Evolutionary conservation across 2,113 vertebrate species (phyloP).

Genomic region (Dascyllus trimaculatus): DNA sequence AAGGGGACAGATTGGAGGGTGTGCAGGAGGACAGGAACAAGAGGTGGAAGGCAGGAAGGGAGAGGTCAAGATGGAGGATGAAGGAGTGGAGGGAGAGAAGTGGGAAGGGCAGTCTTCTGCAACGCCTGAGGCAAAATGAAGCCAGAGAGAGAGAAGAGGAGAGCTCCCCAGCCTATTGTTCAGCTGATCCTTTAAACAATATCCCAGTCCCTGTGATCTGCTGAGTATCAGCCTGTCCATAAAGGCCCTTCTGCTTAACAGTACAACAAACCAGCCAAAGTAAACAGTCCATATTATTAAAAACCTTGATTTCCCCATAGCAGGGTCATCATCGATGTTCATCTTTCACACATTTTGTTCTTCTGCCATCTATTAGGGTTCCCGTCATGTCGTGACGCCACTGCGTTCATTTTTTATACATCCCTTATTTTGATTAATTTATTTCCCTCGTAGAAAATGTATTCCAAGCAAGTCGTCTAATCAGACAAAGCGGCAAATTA

Average conservation of each 20-base stretch:
- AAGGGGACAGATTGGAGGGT: conserved; percentile 36
- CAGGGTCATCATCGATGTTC: conserved; percentile 13
- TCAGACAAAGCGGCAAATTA: conserved; percentile 35
- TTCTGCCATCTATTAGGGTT: background rate
- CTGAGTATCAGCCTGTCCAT: conserved; percentile 54
- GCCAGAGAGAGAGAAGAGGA: conserved; percentile 44
- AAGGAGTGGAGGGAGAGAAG: conserved; percentile 40
- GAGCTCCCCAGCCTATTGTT: conserved; percentile 79
- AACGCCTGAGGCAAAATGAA: conserved; percentile 71
- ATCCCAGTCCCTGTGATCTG: conserved; percentile 71
- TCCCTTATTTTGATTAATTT: conserved; percentile 28
- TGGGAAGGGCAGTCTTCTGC: conserved; percentile 40
- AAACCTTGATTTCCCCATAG: conserved; percentile 17
- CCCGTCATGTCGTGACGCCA: background rate
- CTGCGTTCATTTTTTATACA: conserved; percentile 10
- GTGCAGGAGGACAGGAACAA: conserved; percentile 41
- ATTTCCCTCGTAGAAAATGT: conserved; percentile 16
- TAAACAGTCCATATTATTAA: conserved; percentile 47
- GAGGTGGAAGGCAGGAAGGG: conserved; percentile 44
- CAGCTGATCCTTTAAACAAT: conserved; percentile 79
- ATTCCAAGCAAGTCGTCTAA: conserved; percentile 23
- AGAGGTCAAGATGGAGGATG: conserved; percentile 57
- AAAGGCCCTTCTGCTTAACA: conserved; percentile 30
- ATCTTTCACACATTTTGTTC: conserved; percentile 16
- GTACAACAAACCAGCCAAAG: conserved; percentile 35